Base-by-base conservation (phyloP, 2,113 vertebrate genomes). In the Hoplias malabaricus region DNA sequence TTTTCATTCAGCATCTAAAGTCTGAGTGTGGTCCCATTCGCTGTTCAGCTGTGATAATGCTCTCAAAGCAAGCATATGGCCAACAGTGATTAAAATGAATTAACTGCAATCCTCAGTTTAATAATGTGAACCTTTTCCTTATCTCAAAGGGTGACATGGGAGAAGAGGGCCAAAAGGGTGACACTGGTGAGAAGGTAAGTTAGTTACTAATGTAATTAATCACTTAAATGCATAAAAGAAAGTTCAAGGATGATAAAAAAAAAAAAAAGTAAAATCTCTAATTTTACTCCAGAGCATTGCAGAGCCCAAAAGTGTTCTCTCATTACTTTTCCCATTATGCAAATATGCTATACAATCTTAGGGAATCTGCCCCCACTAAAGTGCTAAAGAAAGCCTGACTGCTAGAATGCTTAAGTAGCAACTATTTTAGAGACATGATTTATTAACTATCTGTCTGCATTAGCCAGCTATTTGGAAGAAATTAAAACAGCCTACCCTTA, bases 131-230 rank as follows among this genome's bases (percentile, higher is more conserved):
- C 19, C n/a, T 86, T 38, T 87, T 13, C 77, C 57, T 85, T 79
- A 76, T 12, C 12, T 84, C 70, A 23, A 79, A 99, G 96, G 97
- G 96, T 50, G 96, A 98, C 74, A 83, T 93, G 90, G 97, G 96
- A 5, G 94, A 96, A 84, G 91, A 90, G 21, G 97, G 97, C 38
- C 90, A 71, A 2, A 99, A 96, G 89, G 97, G 97, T 80, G 94
- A 96, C 33, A 42, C 85, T 0, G 96, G 96, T 40, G 94, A 95
- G 90, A 98, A 99, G 97, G 96, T 99, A 95, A 21, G 63, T 25
- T 56, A n/a, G n/a, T n/a, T n/a, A n/a, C n/a, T n/a, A n/a, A n/a
- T n/a, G n/a, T n/a, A n/a, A n/a, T n/a, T n/a, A n/a, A n/a, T n/a
- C n/a, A n/a, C n/a, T n/a, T n/a, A n/a, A n/a, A n/a, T 78, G 25